phyloP scores from a whole-genome alignment of 2,888 invertebrate species.

The Spodoptera littoralis region DNA sequence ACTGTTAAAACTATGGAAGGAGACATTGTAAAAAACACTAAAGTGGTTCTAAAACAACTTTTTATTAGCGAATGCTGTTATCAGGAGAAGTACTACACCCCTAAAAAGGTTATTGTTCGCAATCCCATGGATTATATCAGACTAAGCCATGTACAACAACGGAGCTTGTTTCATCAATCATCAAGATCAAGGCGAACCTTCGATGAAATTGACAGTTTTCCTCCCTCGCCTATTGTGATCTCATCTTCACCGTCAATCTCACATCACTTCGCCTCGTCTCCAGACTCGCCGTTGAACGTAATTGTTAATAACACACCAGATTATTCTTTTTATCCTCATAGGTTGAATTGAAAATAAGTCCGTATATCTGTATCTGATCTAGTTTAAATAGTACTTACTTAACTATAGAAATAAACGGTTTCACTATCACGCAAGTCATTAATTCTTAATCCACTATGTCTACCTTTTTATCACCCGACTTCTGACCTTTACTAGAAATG shows the following conservation, averaged over 20 bases:
- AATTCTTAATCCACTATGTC: no score
- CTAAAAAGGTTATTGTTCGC: conserved; percentile 57
- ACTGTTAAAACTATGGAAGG: conserved; percentile 62
- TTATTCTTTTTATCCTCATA: conserved; percentile 78
- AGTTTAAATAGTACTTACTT: no score
- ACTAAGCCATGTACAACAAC: conserved; percentile 47
- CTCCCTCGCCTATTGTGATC: conserved; percentile 25
- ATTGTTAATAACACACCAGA: conserved; percentile 71
- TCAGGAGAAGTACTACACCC: conserved; percentile 40
- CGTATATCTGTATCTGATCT: no score
- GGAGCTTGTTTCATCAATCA: conserved; percentile 29
- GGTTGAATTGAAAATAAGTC: conserved; percentile 74
- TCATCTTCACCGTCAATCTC: conserved; percentile 20
- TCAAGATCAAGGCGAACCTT: conserved; percentile 17
- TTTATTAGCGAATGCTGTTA: conserved; percentile 56
- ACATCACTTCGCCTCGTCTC: conserved; percentile 5
- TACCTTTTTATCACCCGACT: no score
- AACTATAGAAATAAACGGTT: not conserved
- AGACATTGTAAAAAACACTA: conserved; percentile 65
- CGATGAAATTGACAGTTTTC: conserved; percentile 18
- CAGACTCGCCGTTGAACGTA: conserved; percentile 37
- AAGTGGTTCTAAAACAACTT: conserved; percentile 60
- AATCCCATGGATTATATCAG: conserved; percentile 69
- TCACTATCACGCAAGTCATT: no score
- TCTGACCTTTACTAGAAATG: no score